Evolutionary conservation across 2,797 vertebrate genomes (phyloP).

Genomic region (Rhodeus uyekii): DNA sequence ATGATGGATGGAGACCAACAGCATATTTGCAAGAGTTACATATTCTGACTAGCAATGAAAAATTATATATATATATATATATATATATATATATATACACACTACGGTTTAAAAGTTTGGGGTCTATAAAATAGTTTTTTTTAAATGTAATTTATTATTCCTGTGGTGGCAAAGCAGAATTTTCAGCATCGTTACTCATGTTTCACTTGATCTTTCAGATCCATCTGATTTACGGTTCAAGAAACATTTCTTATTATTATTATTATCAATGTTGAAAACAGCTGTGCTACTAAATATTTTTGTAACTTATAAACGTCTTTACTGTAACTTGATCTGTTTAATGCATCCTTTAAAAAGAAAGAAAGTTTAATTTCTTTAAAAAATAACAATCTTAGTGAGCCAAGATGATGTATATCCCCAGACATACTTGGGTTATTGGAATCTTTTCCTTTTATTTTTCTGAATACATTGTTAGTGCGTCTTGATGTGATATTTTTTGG

Average conservation of each 20-base stretch:
- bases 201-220: neutral
- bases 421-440: neutral
- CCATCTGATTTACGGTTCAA: neutral
- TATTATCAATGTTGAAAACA: neutral
- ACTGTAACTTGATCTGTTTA: neutral
- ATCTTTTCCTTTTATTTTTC: neutral
- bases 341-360: neutral
- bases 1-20: neutral
- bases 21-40: too few species aligned
- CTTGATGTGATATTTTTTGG: neutral
- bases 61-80: too few species aligned
- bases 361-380: neutral
- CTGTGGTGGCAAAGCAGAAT: too few species aligned
- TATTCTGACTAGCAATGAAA: too few species aligned
- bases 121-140: too few species aligned
- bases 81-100: too few species aligned
- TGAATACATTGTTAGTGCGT: neutral
- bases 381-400: neutral
- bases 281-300: neutral
- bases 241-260: neutral
- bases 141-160: too few species aligned
- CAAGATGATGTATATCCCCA: neutral
- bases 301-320: neutral
- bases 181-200: neutral
- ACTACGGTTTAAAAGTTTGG: too few species aligned